A percentile compares a stretch with the other conserved stretches of the same genome.
These are phyloP conservation scores for Drosophila recens DNA, from an alignment of 2,888 invertebrate species.

Conservation along the genomic window DNA sequence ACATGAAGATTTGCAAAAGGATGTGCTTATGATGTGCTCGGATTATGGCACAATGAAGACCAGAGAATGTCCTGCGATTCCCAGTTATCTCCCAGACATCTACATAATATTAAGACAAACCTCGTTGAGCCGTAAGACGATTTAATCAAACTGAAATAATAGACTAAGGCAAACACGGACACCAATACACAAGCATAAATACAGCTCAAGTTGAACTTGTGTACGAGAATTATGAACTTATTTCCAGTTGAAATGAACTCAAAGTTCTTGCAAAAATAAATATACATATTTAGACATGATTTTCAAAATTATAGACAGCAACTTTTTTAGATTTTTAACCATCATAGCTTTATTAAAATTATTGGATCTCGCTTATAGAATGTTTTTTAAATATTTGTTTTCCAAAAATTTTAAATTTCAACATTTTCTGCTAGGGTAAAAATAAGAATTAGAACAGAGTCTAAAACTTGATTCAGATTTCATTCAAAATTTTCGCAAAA, in stretches of 20 bases:
- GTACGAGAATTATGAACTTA: constrained; percentile 40
- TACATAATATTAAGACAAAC: constrained; percentile 80
- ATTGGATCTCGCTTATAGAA: no score
- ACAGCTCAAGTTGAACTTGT: constrained; percentile 25
- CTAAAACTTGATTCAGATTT: no score
- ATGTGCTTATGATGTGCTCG: constrained; percentile 77
- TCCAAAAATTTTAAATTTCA: no score
- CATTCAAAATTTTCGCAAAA: no score
- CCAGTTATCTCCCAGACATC: constrained; percentile 72
- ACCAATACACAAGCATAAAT: constrained; percentile 10
- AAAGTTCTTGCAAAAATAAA: background rate
- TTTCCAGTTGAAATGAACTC: constrained; percentile 4
- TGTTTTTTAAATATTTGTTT: no score
- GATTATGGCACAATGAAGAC: constrained; percentile 74
- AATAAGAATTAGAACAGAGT: no score
- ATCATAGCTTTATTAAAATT: no score
- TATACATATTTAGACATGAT: background rate
- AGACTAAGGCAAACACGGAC: constrained; percentile 65
- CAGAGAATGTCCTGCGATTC: constrained; percentile 30
- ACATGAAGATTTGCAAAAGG: constrained; percentile 72
- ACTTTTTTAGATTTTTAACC: no score
- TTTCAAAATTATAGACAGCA: background rate
- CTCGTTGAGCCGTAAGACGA: constrained; percentile 81
- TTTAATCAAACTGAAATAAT: constrained; percentile 81
- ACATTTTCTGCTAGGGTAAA: no score